These are phyloP conservation scores for Scaptomyza parva DNA, from an alignment of 2,888 invertebrate genomes.

Conservation along the genomic window DNA sequence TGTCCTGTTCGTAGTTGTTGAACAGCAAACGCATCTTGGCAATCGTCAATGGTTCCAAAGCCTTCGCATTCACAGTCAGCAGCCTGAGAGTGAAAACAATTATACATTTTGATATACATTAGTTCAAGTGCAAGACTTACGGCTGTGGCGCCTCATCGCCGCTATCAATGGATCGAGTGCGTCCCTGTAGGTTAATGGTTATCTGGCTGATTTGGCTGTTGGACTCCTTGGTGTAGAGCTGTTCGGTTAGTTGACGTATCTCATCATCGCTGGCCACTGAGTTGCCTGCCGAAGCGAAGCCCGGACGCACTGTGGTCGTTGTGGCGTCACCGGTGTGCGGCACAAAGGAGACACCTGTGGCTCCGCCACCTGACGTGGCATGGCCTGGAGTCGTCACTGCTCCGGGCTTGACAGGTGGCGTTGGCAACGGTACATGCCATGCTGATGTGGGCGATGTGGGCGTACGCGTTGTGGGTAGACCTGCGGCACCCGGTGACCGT, in stretches of 20 bases:
- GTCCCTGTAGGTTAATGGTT: constrained; percentile 90
- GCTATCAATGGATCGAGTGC: constrained; percentile 89
- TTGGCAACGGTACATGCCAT: constrained; percentile 71
- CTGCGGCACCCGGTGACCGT: constrained; percentile 43
- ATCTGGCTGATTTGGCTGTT: constrained; percentile 90
- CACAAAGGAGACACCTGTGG: constrained; percentile 74
- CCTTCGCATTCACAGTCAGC: constrained; percentile 88
- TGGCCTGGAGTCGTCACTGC: constrained; percentile 1
- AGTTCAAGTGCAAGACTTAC: too few relatives aligned
- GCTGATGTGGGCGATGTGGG: constrained; percentile 61
- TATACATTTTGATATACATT: constrained; percentile 5
- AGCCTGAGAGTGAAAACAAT: constrained; percentile 86
- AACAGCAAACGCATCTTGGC: constrained; percentile 90
- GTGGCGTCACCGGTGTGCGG: constrained; percentile 61
- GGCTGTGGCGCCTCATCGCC: constrained; percentile 90
- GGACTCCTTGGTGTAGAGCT: constrained; percentile 89
- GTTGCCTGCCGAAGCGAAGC: constrained; percentile 83
- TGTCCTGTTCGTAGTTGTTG: constrained; percentile 94
- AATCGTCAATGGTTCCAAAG: constrained; percentile 87
- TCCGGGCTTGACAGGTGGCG: constrained; percentile 43
- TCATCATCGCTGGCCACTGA: constrained; percentile 87
- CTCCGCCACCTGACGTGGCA: not conserved
- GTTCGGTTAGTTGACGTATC: constrained; percentile 89
- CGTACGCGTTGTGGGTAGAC: constrained; percentile 37
- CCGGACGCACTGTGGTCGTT: constrained; percentile 78